Base-by-base conservation (phyloP, 2,113 vertebrate genomes). In the Nibea albiflora region DNA sequence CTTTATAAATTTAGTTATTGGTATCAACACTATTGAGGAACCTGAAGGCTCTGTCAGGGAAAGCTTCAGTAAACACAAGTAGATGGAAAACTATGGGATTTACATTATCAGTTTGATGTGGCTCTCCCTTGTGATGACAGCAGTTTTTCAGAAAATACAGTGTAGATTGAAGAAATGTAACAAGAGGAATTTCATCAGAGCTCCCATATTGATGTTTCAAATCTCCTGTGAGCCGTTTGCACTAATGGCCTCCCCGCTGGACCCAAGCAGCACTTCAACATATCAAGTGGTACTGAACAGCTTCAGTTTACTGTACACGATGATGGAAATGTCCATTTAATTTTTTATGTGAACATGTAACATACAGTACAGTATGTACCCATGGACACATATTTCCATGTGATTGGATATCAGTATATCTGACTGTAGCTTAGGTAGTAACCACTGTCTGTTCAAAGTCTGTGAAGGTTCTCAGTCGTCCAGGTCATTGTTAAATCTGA, bases 161-260 rank as follows among this genome's bases (percentile, higher is more conserved):
- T 35, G 31, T 35, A 35, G 6, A 35, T 1, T 35, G 7, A 35
- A 35, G 31, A 35, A 35, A 35, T 35, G 50, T 46, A 1, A 57
- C 52, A 44, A 24, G 46, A 49, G 44, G 11, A 35, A 35, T 35
- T 35, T 35, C 31, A 35, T 35, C 31, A 35, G 31, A 39, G 26
- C 17, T 44, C 44, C 73, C 11, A 2, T 56, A 54, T n/a, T 67
- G 39, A 15, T 81, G 49, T 47, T 73, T 61, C 60, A 79, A 56
- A 84, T 80, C 65, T 71, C 44, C 56, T 15, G 35, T 57, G 66
- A 42, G 72, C 62, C 31, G 11, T 63, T 39, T 44, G 61, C 64
- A 76, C 56, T 68, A 80, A 87, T 76, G 50, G 65, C 61, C 31
- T 63, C 46, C 58, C 60, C 4, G 54, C 65, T 60, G 28, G 26